Evolutionary conservation across 2,888 invertebrate species (phyloP).

Genomic region (Crocallis elinguaria): DNA sequence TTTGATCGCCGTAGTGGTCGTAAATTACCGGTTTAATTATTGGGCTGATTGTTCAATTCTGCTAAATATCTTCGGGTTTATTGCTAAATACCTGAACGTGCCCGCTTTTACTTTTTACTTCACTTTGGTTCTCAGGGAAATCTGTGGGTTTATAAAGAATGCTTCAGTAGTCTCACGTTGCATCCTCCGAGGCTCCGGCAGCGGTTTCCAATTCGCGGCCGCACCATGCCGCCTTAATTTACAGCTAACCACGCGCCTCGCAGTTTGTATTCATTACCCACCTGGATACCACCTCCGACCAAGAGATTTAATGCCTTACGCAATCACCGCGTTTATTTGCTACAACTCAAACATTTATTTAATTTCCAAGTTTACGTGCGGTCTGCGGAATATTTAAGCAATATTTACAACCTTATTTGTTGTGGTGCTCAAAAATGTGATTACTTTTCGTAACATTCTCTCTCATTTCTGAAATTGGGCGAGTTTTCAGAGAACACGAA

Average conservation of each 20-base stretch:
- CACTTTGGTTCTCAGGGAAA: constrained; percentile 40
- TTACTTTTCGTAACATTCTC: constrained; percentile 20
- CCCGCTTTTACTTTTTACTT: constrained; percentile 25
- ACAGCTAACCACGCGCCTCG: constrained; percentile 75
- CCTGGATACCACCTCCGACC: constrained; percentile 64
- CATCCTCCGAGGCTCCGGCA: constrained; percentile 46
- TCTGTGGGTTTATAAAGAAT: constrained; percentile 60
- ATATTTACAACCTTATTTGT: constrained; percentile 29
- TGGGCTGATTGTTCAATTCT: constrained; percentile 3
- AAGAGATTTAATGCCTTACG: constrained; percentile 66
- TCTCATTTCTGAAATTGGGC: constrained; percentile 12
- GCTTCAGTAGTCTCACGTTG: constrained; percentile 51
- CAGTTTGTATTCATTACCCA: constrained; percentile 82
- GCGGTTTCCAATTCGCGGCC: constrained; percentile 65
- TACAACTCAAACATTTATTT: constrained; percentile 63
- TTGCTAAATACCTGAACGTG: constrained; percentile 15
- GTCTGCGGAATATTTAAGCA: constrained; percentile 32
- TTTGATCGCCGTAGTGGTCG: constrained; percentile 6
- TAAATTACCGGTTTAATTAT: constrained; percentile 14
- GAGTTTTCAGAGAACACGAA: constrained; percentile 16
- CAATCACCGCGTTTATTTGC: constrained; percentile 69
- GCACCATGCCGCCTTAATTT: constrained; percentile 70
- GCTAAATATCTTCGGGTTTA: constrained; percentile 1
- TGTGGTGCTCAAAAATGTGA: constrained; percentile 23
- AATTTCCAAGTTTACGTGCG: constrained; percentile 50